Base-by-base conservation (phyloP, 2,888 invertebrate species). In the Athripsodes cinereus region DNA sequence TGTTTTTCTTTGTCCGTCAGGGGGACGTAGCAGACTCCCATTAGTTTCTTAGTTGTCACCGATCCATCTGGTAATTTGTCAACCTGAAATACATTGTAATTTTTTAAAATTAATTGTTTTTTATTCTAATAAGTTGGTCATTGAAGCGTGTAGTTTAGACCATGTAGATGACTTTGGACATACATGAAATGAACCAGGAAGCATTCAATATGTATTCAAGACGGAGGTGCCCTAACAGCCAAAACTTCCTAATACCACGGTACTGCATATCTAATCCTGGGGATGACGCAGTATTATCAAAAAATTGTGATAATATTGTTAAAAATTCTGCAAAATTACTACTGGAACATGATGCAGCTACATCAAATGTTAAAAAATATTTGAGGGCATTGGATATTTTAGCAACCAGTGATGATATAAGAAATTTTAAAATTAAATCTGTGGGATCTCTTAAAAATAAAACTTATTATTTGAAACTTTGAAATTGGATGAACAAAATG, bases 1-100 rank as follows among this genome's bases (percentile, higher is more conserved):
- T 79, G 79, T 59, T 70, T 74, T 51, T 71, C 70, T 67, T 77
- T 79, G 64, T 95, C 95, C 0, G 98, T 98, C 49, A 99, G 80
- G 0, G 98, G 98, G 34, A 99, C 98, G 71, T 95, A 99, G 66
- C 96, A 90, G 11, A 99, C 99, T 46, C 93, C 92, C 92, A 97
- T 96, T 10, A 99, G 78, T 46, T 85, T 83, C 65, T 86, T 88
- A 61, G 86, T 81, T 20, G 80, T 79, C 2, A 95, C 82, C 31
- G 84, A 79, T 6, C 97, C 97, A 70, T 92, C 88, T 1, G 74
- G 70, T 34, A 83, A 80, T 74, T 97, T 98, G 73, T 99, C 98
- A 58, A 97, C 87, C 82, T 94, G 81, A 3, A 70, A 66, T 10
- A 52, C 49, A 35, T 22, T 5, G n/a, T n/a, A n/a, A n/a, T n/a